phyloP scores from a whole-genome alignment of 2,113 vertebrate species.

The Odontesthes bonariensis region DNA sequence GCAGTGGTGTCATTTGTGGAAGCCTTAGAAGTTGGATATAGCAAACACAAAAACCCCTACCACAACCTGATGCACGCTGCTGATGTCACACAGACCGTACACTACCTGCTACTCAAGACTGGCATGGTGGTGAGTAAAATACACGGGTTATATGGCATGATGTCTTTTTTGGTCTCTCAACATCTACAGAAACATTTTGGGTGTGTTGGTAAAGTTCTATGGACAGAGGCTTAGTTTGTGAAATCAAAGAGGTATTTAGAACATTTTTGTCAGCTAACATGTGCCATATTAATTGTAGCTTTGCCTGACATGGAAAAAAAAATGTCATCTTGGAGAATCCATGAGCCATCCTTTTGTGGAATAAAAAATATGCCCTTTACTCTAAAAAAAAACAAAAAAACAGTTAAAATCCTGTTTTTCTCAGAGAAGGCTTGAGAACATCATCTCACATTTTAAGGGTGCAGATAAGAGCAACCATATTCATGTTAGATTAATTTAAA shows the following conservation, averaged over 20 bases:
- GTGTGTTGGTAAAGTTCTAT: conserved; percentile 3
- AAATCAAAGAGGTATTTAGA: conserved; percentile 42
- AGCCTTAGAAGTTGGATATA: conserved; percentile 96
- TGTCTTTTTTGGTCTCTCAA: background rate
- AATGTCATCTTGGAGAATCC: conserved; percentile 20
- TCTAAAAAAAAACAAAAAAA: conserved; percentile 10
- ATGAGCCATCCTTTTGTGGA: conserved; percentile 19
- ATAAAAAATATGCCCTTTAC: background rate
- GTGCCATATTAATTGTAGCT: conserved; percentile 55
- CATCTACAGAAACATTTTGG: background rate
- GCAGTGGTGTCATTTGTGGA: conserved; percentile 97
- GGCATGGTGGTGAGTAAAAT: conserved; percentile 90
- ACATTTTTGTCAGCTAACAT: conserved; percentile 44
- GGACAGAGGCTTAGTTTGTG: conserved; percentile 16
- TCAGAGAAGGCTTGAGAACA: conserved; percentile 26
- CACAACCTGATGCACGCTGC: conserved; percentile 97
- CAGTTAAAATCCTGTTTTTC: conserved; percentile 7
- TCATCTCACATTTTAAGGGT: background rate
- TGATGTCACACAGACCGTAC: conserved; percentile 96
- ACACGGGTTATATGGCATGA: background rate
- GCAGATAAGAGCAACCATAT: background rate
- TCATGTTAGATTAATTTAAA: no score
- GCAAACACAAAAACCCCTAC: conserved; percentile 98
- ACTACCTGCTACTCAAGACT: conserved; percentile 96
- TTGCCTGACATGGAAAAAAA: conserved; percentile 46